These are phyloP conservation scores for Coracias cyanogaster DNA, from an alignment of 2,797 vertebrate genomes.

Conservation along the genomic window DNA sequence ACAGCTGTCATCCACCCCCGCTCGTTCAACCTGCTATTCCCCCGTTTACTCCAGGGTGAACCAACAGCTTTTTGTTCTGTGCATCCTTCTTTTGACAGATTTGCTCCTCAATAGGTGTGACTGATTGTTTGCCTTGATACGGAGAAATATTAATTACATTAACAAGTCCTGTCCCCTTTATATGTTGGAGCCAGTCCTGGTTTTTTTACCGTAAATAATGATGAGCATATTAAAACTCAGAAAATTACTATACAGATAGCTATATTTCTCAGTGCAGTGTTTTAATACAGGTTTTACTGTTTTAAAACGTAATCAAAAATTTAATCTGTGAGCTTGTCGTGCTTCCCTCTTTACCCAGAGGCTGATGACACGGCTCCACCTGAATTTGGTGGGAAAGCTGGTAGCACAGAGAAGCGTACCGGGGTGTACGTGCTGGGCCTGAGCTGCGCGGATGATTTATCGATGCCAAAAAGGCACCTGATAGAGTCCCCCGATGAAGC, in stretches of 20 bases:
- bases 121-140: neutral
- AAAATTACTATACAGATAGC: neutral
- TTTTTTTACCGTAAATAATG: neutral
- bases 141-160: neutral
- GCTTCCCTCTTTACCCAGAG: neutral
- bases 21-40: neutral
- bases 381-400: neutral
- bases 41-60: neutral
- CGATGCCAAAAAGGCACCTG: neutral
- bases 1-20: neutral
- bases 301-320: neutral
- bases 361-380: neutral
- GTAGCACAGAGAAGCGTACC: neutral
- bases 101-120: neutral
- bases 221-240: neutral
- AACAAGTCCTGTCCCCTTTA: neutral
- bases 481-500: neutral
- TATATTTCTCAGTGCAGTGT: neutral
- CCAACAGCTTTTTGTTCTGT: neutral
- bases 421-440: rapidly evolving
- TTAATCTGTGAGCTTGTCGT: neutral
- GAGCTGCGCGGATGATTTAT: neutral
- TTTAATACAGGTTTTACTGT: neutral
- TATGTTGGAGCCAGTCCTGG: neutral
- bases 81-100: neutral